These are phyloP conservation scores for Eilema sororculum DNA, from an alignment of 2,888 invertebrate genomes.

Conservation along the genomic window DNA sequence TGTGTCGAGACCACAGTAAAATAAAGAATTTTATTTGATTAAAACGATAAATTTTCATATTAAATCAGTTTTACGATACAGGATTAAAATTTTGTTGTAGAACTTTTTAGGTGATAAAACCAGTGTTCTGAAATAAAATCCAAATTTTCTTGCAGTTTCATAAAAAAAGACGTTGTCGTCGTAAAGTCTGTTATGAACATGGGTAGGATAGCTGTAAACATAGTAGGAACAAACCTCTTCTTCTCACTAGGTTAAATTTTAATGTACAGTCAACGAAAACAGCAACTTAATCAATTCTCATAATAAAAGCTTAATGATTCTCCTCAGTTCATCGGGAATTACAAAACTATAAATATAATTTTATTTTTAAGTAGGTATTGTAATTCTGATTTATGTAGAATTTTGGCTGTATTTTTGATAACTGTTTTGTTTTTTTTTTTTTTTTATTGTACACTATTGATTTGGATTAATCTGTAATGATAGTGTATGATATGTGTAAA, in stretches of 20 bases:
- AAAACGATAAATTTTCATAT: conserved; percentile 32
- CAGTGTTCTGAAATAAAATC: conserved; percentile 28
- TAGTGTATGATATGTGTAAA: too few relatives aligned
- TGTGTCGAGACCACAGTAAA: conserved; percentile 3
- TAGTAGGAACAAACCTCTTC: not conserved
- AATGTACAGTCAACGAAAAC: not conserved
- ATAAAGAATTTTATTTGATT: conserved; percentile 24
- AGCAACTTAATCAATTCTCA: not conserved
- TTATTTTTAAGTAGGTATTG: too few relatives aligned
- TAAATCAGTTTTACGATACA: conserved; percentile 27
- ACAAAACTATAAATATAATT: too few relatives aligned
- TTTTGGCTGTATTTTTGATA: too few relatives aligned
- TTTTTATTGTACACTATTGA: too few relatives aligned
- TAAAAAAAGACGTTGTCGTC: conserved; percentile 30
- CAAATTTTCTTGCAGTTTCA: conserved; percentile 37
- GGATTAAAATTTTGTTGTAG: conserved; percentile 34
- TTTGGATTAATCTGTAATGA: too few relatives aligned
- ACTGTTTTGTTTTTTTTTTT: too few relatives aligned
- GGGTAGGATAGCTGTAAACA: not conserved
- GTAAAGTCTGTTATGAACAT: not conserved
- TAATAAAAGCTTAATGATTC: too few relatives aligned
- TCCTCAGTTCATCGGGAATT: too few relatives aligned
- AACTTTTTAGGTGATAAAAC: conserved; percentile 39
- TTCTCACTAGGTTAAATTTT: too few relatives aligned
- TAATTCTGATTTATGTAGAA: too few relatives aligned